Evolutionary conservation across 2,113 vertebrate species (phyloP).

Genomic region (Strix uralensis): DNA sequence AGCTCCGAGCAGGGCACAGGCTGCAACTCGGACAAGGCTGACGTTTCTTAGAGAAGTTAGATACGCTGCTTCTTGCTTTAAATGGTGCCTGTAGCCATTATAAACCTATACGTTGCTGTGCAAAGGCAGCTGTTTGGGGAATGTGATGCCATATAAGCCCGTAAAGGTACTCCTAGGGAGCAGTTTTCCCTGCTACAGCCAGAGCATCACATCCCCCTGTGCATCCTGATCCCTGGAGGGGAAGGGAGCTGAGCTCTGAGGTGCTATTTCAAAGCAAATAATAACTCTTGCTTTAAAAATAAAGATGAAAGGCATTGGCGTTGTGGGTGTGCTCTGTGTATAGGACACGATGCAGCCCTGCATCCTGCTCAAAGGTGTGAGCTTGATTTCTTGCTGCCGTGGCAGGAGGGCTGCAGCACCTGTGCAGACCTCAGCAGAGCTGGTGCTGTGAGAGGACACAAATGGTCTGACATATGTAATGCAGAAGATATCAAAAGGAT

Average conservation of each 20-base stretch:
- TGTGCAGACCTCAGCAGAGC: too few species aligned
- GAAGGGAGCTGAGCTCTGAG: background rate
- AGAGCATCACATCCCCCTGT: background rate
- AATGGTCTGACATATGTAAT: background rate
- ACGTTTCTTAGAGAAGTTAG: background rate
- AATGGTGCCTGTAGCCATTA: accelerated
- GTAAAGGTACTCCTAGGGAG: accelerated
- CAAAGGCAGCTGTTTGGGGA: background rate
- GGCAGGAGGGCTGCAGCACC: background rate
- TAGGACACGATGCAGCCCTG: background rate
- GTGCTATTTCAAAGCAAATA: background rate
- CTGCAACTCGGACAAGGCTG: background rate
- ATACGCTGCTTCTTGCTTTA: background rate
- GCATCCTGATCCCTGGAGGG: background rate
- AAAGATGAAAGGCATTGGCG: accelerated
- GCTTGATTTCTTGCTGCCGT: background rate
- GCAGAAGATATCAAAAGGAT: background rate
- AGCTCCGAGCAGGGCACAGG: background rate
- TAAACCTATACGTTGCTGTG: accelerated
- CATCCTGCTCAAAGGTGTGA: background rate
- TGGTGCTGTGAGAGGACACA: accelerated
- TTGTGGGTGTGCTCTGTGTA: background rate
- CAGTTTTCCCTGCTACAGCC: background rate
- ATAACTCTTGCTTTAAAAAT: background rate
- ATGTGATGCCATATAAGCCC: background rate